Base-by-base conservation (phyloP, 2,797 vertebrate species). In the Natrix natrix region DNA sequence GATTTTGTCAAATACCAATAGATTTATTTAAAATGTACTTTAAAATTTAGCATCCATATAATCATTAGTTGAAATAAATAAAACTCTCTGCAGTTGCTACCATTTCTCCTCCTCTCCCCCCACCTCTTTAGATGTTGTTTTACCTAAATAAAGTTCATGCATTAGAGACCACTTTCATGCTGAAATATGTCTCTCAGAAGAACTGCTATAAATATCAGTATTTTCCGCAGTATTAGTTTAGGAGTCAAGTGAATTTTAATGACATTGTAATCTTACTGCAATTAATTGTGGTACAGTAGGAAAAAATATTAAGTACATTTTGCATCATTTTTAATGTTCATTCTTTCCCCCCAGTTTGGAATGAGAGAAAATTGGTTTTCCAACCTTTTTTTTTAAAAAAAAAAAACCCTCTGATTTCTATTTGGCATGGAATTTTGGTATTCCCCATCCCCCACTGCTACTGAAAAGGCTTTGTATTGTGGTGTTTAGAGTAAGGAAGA, bases 1-100 rank as follows among this genome's bases (percentile, higher is more conserved):
- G 98, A 98, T 98, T 98, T 98, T 98, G 98, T 98, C 98, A 98
- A 98, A 98, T 97, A 97, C 97, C 98, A 98, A 98, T 97, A 98
- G 98, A 98, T 98, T 98, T 98, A 98, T 98, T 97, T 92, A 97
- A 93, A 98, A 97, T 97, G 97, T 97, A 97, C 98, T 98, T 98
- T 97, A 97, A 98, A 98, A 98, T 98, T 98, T 98, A 98, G 97
- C 97, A 98, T 98, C 97, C 97, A 88, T 96, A 97, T 96, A 97
- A 96, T 97, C 97, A 98, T 98, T 98, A 97, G 97, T 94, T 98
- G 97, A 97, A 97, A 97, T 97, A 97, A 98, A 98, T 98, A 98
- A 98, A 98, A 97, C 96, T 96, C 97, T 91, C 95, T 95, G 97
- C 97, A 96, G 95, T 97, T 94, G 95, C 97, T 92, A 92, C 95